Percentiles rank a stretch among this genome's conserved stretches.
Conservation (phyloP, 1,140 invertebrate species). For the Pogonomyrmex barbatus region DNA sequence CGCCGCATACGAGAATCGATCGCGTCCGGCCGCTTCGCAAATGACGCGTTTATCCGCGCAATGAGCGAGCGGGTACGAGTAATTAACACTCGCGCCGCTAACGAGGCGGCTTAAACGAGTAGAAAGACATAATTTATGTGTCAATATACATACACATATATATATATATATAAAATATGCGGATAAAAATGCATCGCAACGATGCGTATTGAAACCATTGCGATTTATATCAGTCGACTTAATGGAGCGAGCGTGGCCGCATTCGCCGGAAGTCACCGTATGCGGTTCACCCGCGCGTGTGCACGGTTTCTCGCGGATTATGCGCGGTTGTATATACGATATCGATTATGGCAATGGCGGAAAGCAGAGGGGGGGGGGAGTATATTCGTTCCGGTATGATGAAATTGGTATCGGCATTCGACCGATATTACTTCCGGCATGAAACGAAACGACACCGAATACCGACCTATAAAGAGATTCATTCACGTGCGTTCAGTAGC, state of each 20-base stretch:
- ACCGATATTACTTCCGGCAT: slow-evolving; percentile 74
- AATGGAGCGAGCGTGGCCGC: slow-evolving; percentile 41
- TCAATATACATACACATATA: not conserved
- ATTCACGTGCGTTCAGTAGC: slow-evolving; percentile 37
- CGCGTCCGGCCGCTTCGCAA: slow-evolving; percentile 23
- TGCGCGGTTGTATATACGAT: slow-evolving; percentile 71
- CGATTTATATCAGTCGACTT: slow-evolving; percentile 28
- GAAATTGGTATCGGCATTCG: slow-evolving; percentile 76
- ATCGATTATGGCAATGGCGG: slow-evolving; percentile 77
- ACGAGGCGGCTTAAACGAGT: slow-evolving; percentile 41
- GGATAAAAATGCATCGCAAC: not conserved
- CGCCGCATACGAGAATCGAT: slow-evolving; percentile 25
- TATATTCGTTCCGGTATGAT: slow-evolving; percentile 65
- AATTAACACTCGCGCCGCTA: slow-evolving; percentile 49
- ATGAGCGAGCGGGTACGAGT: slow-evolving; percentile 27
- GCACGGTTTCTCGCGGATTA: slow-evolving; percentile 72
- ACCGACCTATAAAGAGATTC: slow-evolving; percentile 49
- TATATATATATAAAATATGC: not conserved
- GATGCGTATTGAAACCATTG: not conserved
- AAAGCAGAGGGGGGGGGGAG: not conserved
- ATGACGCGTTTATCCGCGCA: slow-evolving; percentile 41
- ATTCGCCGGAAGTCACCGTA: slow-evolving; percentile 48
- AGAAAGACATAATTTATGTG: not conserved
- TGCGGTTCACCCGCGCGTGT: slow-evolving; percentile 13
- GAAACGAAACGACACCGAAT: slow-evolving; percentile 50